These are phyloP conservation scores for Acrobasis repandana DNA, from an alignment of 2,888 invertebrate species.

Conservation along the genomic window DNA sequence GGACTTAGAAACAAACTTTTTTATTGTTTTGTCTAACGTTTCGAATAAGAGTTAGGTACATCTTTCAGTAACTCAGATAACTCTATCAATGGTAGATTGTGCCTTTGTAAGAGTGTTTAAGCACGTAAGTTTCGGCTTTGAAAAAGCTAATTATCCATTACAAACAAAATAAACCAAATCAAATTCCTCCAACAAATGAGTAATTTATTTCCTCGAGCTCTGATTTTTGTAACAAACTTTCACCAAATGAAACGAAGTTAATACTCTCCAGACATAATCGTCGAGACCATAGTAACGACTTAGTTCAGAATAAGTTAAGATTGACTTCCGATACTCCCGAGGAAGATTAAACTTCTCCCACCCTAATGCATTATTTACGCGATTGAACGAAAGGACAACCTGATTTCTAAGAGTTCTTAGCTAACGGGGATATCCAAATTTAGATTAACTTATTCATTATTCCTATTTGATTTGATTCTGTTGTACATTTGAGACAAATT, in stretches of 20 bases:
- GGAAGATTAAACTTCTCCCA: constrained; percentile 6
- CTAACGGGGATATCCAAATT: neutral
- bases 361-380: constrained; percentile 10
- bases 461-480: neutral
- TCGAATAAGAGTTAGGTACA: too few species aligned
- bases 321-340: neutral
- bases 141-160: too few species aligned
- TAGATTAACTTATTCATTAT: neutral
- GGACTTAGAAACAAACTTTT: too few species aligned
- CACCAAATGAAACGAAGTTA: constrained; percentile 2
- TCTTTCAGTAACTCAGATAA: too few species aligned
- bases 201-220: neutral
- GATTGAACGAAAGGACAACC: neutral
- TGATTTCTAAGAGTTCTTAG: neutral
- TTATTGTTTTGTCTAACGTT: too few species aligned
- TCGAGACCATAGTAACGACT: constrained; percentile 4
- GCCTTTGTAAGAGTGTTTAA: too few species aligned
- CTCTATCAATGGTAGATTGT: too few species aligned
- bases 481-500: neutral
- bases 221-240: neutral
- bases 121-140: too few species aligned
- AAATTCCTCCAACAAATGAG: too few species aligned
- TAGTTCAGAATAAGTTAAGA: neutral
- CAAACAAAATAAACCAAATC: too few species aligned
- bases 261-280: constrained; percentile 8